Evolutionary conservation across 37 sponge, comb jelly and placozoan genomes (phyloP), one percentile per base, ranked within the genome.

Genomic region (Chondrosia reniformis): DNA sequence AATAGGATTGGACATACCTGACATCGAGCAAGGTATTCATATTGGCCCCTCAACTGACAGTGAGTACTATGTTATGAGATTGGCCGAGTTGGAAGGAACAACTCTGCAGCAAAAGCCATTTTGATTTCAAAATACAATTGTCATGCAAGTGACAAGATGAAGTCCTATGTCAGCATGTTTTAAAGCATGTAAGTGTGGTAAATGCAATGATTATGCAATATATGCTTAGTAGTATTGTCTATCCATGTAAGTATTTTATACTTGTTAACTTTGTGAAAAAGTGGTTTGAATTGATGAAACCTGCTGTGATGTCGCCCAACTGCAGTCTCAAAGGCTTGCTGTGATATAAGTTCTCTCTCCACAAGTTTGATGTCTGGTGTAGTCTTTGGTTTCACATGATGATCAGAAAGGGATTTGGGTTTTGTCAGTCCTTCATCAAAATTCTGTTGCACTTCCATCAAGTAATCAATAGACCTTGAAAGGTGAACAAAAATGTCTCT

Each of bases 61-160:
- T 63, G 80, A 79, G 22, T 43, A 64, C 12, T 79, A 79, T 40
- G 66, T 45, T 69, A 79, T 44, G 80, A 79, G 45, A 64, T 49
- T 79, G 80, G 80, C 24, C 80, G 80, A 63, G 45, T 33, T 66
- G 80, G 80, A 63, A 69, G 80, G 52, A 49, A 79, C 28, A 41
- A 40, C 4, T 3, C 7, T 15, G 46, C 67, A 9, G 38, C 45
- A 28, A 79, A 64, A 34, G 63, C 67, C 44, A n/a, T n/a, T n/a
- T n/a, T n/a, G n/a, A n/a, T n/a, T 33, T 5, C 67, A 33, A 66
- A 66, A 6, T 7, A 4, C 9, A 33, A 10, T 6, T 39, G 37
- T 4, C 67, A 66, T 31, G 38, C 37, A 7, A 33, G 24, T 33
- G 61, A 36, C 4, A 2, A 21, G 4, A n/a, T 57, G 61, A 57